Percentiles rank a stretch among this genome's conserved stretches.
These are phyloP conservation scores for Elysia crispata DNA, from an alignment of 2,888 invertebrate species.

Conservation along the genomic window DNA sequence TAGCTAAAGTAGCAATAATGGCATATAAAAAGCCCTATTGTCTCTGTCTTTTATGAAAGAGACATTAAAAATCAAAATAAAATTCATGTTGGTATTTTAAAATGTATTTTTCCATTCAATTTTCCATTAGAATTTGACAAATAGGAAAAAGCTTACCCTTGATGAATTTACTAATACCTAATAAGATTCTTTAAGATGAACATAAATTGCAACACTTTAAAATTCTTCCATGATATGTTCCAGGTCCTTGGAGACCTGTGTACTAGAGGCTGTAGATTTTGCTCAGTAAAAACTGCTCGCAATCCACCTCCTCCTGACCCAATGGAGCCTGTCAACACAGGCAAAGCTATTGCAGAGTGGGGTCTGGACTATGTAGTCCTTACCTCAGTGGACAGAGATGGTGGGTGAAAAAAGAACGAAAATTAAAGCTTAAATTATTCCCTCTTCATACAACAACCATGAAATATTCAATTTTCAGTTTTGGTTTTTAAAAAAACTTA, in stretches of 20 bases:
- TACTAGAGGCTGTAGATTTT: conserved; percentile 98
- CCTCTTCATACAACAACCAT: no score
- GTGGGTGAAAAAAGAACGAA: no score
- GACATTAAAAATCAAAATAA: no score
- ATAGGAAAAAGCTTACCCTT: no score
- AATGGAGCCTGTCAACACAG: conserved; percentile 94
- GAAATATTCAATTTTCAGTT: not conserved
- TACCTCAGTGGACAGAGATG: conserved; percentile 98
- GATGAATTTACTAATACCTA: not conserved
- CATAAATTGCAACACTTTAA: not conserved
- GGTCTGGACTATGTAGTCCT: conserved; percentile 97
- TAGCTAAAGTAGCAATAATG: no score
- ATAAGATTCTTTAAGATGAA: no score
- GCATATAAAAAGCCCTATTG: no score
- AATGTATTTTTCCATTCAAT: no score
- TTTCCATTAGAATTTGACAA: no score
- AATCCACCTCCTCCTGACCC: conserved; percentile 89
- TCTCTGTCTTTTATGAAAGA: no score
- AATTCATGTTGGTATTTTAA: no score
- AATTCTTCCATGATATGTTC: not conserved
- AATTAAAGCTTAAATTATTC: not conserved
- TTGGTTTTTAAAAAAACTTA: not conserved
- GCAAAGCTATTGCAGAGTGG: conserved; percentile 94
- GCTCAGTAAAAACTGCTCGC: conserved; percentile 97
- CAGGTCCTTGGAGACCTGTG: conserved; percentile 99